Conservation (phyloP, 2,113 vertebrate genomes). For the Corythaeola cristata region DNA sequence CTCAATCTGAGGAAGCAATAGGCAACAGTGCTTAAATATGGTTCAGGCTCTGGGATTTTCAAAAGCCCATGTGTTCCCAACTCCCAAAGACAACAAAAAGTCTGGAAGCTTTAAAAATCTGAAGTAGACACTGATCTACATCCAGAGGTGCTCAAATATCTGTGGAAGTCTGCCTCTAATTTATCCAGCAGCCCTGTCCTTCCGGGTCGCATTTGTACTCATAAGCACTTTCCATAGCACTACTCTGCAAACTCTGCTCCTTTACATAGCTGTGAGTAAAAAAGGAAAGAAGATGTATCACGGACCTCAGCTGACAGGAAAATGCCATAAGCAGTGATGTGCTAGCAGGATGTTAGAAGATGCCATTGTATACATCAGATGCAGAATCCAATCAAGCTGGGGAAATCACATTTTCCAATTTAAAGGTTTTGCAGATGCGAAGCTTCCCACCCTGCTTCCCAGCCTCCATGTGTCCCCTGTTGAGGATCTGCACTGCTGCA, state of each 20-base stretch:
- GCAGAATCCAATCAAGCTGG: not conserved
- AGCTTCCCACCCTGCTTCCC: not conserved
- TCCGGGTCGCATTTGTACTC: slow-evolving; percentile 49
- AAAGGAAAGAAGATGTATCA: slow-evolving; percentile 6
- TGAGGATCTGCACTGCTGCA: not conserved
- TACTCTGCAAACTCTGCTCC: slow-evolving; percentile 52
- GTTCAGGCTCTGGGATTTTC: not conserved
- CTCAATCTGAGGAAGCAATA: not conserved
- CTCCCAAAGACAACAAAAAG: not conserved
- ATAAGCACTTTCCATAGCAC: slow-evolving; percentile 35
- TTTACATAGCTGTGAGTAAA: slow-evolving; percentile 52
- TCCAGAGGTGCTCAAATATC: not conserved
- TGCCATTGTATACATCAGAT: slow-evolving; percentile 16
- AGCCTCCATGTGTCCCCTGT: not conserved
- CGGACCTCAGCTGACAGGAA: not conserved
- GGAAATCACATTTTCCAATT: not conserved
- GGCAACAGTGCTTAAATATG: not conserved
- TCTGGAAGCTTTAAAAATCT: not conserved
- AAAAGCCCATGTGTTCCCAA: not conserved
- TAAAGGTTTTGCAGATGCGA: not conserved
- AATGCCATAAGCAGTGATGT: slow-evolving; percentile 1
- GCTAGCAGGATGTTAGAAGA: slow-evolving; percentile 46
- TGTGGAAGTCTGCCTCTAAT: not conserved
- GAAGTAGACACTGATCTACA: not conserved
- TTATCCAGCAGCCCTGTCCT: slow-evolving; percentile 55